phyloP scores from a whole-genome alignment of 2,113 vertebrate genomes.

The Alethe castanea region DNA sequence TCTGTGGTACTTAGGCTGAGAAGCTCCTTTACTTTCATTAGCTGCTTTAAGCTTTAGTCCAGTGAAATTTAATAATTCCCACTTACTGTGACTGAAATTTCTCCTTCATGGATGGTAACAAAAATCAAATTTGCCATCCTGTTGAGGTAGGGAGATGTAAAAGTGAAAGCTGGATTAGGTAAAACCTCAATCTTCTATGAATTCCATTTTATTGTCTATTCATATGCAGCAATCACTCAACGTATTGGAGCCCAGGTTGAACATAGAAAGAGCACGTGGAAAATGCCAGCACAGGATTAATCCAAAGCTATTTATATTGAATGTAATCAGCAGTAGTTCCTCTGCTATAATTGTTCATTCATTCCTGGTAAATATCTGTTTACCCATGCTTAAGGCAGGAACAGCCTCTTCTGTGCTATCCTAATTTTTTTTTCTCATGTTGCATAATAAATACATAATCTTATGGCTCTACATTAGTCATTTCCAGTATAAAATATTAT shows the following conservation, averaged over 20 bases:
- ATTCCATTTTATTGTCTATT: background rate
- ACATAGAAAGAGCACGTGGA: background rate
- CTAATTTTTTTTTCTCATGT: background rate
- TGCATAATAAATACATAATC: background rate
- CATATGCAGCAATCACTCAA: background rate
- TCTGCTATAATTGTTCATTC: background rate
- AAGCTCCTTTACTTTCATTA: background rate
- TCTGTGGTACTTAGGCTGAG: background rate
- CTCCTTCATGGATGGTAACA: background rate
- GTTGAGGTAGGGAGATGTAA: background rate
- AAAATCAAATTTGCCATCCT: background rate
- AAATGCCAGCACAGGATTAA: slow-evolving; percentile 11
- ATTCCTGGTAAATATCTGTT: background rate
- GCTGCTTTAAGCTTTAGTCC: background rate
- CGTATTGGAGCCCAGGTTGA: background rate
- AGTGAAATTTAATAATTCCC: background rate
- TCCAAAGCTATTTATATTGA: background rate
- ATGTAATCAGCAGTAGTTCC: slow-evolving; percentile 6
- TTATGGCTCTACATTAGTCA: background rate
- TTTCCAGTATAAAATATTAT: background rate
- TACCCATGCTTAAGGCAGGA: background rate
- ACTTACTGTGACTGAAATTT: slow-evolving; percentile 43
- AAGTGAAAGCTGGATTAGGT: background rate
- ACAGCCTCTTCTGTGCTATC: background rate
- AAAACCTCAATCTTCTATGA: background rate